Conservation (phyloP, 1,140 invertebrate species). For the Meloidogyne floridensis region DNA sequence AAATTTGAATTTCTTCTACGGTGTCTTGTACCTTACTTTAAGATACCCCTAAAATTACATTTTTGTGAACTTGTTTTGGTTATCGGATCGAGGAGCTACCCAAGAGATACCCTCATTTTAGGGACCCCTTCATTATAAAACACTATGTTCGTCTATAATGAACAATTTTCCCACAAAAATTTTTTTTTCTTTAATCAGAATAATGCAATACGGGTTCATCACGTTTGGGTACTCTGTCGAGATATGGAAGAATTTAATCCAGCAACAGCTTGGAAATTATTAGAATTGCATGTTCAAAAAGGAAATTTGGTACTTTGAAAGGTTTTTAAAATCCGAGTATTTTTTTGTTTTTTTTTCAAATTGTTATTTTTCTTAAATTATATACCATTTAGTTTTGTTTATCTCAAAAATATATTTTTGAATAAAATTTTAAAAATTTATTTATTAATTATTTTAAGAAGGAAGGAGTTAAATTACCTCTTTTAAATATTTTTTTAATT, state of each 20-base stretch:
- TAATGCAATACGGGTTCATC: neutral
- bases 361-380: slow-evolving; percentile 15
- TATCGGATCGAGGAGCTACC: no score
- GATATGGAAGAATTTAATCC: slow-evolving; percentile 91
- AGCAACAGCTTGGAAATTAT: slow-evolving; percentile 88
- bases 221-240: slow-evolving; percentile 74
- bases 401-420: neutral
- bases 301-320: slow-evolving; percentile 44
- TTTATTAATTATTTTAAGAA: neutral
- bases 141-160: no score
- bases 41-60: no score
- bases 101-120: no score
- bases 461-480: neutral
- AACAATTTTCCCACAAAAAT: no score
- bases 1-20: slow-evolving; percentile 65
- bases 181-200: slow-evolving; percentile 75
- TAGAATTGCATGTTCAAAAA: slow-evolving; percentile 73
- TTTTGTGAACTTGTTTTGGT: no score
- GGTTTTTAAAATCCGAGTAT: neutral
- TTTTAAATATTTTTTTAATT: neutral
- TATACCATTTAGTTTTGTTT: neutral
- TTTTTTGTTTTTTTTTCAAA: slow-evolving; percentile 19
- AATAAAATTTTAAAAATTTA: neutral
- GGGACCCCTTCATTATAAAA: no score
- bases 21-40: no score